Evolutionary conservation across 1,140 invertebrate species (phyloP).

Genomic region (Trachymyrmex cornetzi): DNA sequence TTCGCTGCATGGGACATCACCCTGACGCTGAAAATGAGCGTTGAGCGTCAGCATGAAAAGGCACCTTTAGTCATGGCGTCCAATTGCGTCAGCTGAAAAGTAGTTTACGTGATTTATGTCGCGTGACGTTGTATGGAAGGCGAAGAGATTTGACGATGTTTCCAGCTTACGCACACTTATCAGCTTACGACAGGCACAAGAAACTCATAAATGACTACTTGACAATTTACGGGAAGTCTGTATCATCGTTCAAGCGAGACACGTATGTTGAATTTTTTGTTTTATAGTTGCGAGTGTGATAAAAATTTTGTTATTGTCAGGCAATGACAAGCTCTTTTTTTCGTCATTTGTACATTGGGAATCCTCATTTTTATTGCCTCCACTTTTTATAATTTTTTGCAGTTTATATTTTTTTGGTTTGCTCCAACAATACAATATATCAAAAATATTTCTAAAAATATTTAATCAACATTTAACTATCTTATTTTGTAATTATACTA

Average conservation of each 20-base stretch:
- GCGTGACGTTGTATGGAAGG: not conserved
- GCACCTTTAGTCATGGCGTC: too few species aligned
- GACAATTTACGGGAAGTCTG: constrained; percentile 74
- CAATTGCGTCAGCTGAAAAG: not conserved
- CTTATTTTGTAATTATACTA: not conserved
- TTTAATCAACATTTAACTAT: not conserved
- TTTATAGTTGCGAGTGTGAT: not conserved
- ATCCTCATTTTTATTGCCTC: not conserved
- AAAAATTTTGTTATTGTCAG: not conserved
- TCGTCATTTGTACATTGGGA: not conserved
- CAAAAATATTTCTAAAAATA: not conserved
- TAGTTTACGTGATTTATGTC: not conserved
- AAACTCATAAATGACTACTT: constrained; percentile 84
- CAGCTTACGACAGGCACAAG: constrained; percentile 83
- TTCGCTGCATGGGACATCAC: too few species aligned
- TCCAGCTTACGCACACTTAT: constrained; percentile 81
- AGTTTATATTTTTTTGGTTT: not conserved
- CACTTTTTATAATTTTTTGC: not conserved
- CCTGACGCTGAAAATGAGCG: too few species aligned
- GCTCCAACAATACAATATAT: not conserved
- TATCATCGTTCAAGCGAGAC: constrained; percentile 80
- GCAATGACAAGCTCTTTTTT: not conserved
- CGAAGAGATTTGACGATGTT: constrained; percentile 75
- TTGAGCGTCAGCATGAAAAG: too few species aligned
- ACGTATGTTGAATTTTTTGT: constrained; percentile 81